phyloP scores from a whole-genome alignment of 2,888 invertebrate genomes.

The Caenorhabditis japonica region DNA sequence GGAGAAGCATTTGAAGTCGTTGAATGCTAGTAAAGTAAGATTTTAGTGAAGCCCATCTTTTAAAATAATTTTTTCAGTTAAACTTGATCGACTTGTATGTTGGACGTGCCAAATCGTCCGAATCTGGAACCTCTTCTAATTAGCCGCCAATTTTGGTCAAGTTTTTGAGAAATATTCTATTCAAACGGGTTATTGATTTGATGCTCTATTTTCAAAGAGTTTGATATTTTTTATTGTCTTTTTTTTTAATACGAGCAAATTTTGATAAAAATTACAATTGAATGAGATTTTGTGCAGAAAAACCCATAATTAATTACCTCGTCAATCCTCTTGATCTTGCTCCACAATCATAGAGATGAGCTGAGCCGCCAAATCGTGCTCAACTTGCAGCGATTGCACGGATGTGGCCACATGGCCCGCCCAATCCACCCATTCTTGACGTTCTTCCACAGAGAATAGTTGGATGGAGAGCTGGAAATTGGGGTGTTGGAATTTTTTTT shows the following conservation, averaged over 20 bases:
- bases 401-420: neutral
- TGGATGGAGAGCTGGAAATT: neutral
- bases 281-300: too few species aligned
- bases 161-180: neutral
- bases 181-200: neutral
- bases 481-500: neutral
- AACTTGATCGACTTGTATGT: constrained; percentile 47
- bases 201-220: too few species aligned
- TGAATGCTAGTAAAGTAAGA: constrained; percentile 35
- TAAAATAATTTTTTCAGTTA: constrained; percentile 21
- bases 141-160: neutral
- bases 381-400: neutral
- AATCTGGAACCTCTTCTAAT: constrained; percentile 41
- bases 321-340: neutral
- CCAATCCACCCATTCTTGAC: constrained; percentile 8
- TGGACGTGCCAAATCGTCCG: constrained; percentile 43
- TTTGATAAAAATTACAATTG: too few species aligned
- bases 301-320: too few species aligned
- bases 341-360: neutral
- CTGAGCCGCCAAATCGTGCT: neutral
- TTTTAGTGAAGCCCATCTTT: too few species aligned
- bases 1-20: constrained; percentile 34
- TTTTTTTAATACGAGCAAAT: too few species aligned
- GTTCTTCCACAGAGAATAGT: neutral
- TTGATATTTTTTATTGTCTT: too few species aligned